These are phyloP conservation scores for Sminthurides bifidus DNA, from an alignment of 1,140 invertebrate species.

Conservation along the genomic window DNA sequence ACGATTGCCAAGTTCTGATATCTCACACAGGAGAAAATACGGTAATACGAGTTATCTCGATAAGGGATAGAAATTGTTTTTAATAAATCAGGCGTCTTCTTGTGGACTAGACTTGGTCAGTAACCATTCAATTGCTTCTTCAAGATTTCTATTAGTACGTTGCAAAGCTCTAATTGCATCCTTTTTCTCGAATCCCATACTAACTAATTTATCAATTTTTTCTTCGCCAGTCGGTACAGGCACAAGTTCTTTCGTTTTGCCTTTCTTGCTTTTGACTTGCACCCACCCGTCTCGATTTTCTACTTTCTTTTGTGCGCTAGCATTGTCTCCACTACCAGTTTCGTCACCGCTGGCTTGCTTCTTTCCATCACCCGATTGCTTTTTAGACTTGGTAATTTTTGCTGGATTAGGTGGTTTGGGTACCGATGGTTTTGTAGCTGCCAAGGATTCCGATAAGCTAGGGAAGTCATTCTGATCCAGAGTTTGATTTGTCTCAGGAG, in stretches of 20 bases:
- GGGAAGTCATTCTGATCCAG: not conserved
- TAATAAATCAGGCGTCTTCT: no score
- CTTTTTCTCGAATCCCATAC: conserved; percentile 18
- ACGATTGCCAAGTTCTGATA: no score
- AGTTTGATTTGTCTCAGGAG: no score
- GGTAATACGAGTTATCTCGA: no score
- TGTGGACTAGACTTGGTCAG: conserved; percentile 4
- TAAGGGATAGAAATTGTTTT: no score
- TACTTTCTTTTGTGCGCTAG: not conserved
- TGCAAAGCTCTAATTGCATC: conserved; percentile 14
- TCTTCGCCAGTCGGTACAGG: conserved; percentile 7
- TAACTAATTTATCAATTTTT: conserved; percentile 11
- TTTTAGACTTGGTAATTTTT: not conserved
- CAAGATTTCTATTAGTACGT: conserved; percentile 12
- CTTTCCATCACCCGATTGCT: not conserved
- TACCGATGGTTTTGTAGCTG: not conserved
- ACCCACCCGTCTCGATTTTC: conserved; percentile 11
- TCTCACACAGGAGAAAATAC: no score
- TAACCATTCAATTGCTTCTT: conserved; percentile 14
- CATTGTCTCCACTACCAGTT: not conserved
- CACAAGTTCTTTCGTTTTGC: not conserved
- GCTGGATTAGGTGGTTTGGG: not conserved
- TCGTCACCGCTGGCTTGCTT: not conserved
- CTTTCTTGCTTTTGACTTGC: conserved; percentile 17
- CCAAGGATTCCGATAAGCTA: not conserved